Conservation (phyloP, 2,113 vertebrate species). For the Brachionichthys hirsutus region DNA sequence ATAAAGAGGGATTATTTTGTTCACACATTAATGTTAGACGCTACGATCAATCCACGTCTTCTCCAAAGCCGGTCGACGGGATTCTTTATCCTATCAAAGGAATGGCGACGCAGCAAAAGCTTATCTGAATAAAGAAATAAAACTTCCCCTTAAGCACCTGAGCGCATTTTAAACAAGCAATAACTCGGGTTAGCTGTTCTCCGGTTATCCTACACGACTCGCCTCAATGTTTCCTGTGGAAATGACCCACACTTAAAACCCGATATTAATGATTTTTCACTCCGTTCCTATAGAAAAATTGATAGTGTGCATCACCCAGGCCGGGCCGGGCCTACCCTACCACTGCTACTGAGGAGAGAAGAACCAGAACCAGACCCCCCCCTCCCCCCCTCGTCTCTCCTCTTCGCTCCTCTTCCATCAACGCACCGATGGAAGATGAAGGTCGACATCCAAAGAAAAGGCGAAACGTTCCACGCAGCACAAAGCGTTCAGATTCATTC, state of each 20-base stretch:
- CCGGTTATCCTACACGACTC: conserved; percentile 40
- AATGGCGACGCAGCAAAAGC: no score
- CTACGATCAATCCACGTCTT: no score
- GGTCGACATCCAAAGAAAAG: conserved; percentile 72
- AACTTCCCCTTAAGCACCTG: no score
- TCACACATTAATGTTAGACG: no score
- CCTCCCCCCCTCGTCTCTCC: neutral
- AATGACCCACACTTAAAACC: neutral
- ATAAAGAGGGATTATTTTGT: no score
- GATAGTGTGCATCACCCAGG: conserved; percentile 80
- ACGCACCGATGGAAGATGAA: conserved; percentile 49
- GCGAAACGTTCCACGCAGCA: conserved; percentile 29
- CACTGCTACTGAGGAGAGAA: conserved; percentile 78
- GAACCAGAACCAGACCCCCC: conserved; percentile 47
- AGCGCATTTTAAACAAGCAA: no score
- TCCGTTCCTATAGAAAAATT: conserved; percentile 75
- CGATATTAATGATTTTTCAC: neutral
- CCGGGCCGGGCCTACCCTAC: conserved; percentile 73
- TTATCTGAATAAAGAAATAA: no score
- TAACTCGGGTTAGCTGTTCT: conserved; percentile 13
- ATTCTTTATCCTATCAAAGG: no score
- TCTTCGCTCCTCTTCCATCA: conserved; percentile 10
- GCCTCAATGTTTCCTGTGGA: conserved; percentile 10
- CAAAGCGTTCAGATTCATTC: conserved; percentile 11
- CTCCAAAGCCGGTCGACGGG: no score